Conservation (phyloP, 2,113 vertebrate species). For the Ariopsis seemanni region DNA sequence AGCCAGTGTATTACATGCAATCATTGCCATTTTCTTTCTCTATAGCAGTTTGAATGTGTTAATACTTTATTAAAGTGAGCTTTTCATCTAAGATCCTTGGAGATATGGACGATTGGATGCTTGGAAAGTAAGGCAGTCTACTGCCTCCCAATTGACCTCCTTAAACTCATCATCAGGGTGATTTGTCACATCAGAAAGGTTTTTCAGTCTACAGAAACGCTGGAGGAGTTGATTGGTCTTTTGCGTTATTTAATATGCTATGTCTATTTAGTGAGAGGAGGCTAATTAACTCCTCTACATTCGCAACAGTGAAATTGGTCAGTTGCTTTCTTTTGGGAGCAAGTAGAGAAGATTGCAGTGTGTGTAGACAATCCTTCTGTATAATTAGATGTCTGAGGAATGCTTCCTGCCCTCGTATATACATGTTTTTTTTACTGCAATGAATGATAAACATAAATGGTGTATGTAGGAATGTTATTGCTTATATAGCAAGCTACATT, state of each 20-base stretch:
- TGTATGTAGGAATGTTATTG: neutral
- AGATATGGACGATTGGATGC: constrained; percentile 31
- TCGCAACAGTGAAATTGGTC: constrained; percentile 39
- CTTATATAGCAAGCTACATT: neutral
- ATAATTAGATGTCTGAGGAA: constrained; percentile 46
- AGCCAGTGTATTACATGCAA: constrained; percentile 14
- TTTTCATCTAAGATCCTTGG: constrained; percentile 29
- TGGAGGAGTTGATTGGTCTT: constrained; percentile 38
- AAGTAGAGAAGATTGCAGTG: constrained; percentile 35
- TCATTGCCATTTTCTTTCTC: constrained; percentile 21
- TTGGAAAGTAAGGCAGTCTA: constrained; percentile 24
- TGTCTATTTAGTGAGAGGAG: constrained; percentile 44
- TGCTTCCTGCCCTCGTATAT: constrained; percentile 32
- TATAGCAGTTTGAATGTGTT: constrained; percentile 25
- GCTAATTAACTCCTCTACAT: constrained; percentile 47
- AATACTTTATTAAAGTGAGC: constrained; percentile 36
- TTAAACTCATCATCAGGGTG: constrained; percentile 44
- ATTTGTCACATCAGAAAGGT: constrained; percentile 39
- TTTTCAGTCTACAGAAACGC: constrained; percentile 19
- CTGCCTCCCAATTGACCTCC: constrained; percentile 26
- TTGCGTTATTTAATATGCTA: constrained; percentile 42
- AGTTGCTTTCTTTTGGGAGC: constrained; percentile 35
- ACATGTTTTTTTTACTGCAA: neutral
- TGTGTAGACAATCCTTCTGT: constrained; percentile 43
- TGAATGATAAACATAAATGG: neutral